Percentiles rank a stretch among this genome's conserved stretches.
phyloP scores from a whole-genome alignment of 2,888 invertebrate genomes.

The Tetrapedia diversipes region DNA sequence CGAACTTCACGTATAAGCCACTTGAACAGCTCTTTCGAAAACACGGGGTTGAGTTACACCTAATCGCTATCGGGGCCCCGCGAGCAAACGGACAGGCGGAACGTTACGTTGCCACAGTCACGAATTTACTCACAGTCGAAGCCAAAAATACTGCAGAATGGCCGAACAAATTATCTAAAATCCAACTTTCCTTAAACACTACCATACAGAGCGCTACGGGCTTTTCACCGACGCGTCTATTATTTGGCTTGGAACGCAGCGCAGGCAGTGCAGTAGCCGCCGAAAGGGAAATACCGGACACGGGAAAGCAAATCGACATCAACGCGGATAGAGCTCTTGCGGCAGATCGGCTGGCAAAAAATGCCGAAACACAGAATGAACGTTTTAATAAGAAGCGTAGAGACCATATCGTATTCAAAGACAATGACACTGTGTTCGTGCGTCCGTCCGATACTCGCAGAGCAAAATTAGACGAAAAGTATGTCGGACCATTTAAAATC shows the following conservation, averaged over 20 bases:
- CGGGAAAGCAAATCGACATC: background rate
- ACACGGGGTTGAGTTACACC: background rate
- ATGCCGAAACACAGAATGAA: background rate
- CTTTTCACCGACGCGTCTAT: slow-evolving; percentile 12
- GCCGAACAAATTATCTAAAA: slow-evolving; percentile 17
- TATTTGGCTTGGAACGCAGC: slow-evolving; percentile 10
- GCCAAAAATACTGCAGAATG: slow-evolving; percentile 4
- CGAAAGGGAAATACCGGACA: slow-evolving; percentile 6
- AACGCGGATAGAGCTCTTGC: background rate
- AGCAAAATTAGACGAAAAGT: slow-evolving; percentile 19
- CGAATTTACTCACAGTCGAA: background rate
- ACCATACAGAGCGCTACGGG: slow-evolving; percentile 17
- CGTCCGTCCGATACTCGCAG: background rate
- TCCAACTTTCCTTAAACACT: slow-evolving; percentile 7
- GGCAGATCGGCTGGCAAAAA: background rate
- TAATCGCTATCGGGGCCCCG: slow-evolving; percentile 17
- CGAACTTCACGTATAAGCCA: slow-evolving; percentile 17
- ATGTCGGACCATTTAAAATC: slow-evolving; percentile 5
- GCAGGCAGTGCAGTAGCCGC: background rate
- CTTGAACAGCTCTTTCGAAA: slow-evolving; percentile 9
- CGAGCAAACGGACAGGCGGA: slow-evolving; percentile 17
- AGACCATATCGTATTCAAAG: slow-evolving; percentile 2
- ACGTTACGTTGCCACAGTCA: slow-evolving; percentile 12
- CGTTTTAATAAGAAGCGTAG: slow-evolving; percentile 10
- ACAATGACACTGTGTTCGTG: slow-evolving; percentile 13